phyloP scores from a whole-genome alignment of 2,888 invertebrate genomes.

The Tholera decimalis region DNA sequence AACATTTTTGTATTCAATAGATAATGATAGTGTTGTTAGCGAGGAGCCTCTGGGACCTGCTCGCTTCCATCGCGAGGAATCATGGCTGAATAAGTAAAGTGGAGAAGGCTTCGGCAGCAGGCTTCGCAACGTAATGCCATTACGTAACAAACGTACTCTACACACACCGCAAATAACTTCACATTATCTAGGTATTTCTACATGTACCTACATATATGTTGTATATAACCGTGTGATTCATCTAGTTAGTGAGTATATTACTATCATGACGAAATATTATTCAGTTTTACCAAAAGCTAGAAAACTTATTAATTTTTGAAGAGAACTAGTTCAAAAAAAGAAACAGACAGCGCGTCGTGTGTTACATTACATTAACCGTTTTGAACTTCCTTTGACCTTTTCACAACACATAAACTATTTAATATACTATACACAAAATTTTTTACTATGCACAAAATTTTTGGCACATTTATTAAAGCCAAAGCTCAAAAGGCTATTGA shows the following conservation, averaged over 20 bases:
- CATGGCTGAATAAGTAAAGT: conserved; percentile 67
- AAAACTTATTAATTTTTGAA: neutral
- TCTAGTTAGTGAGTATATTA: neutral
- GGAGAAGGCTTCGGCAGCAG: conserved; percentile 32
- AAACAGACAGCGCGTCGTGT: too few species aligned
- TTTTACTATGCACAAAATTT: too few species aligned
- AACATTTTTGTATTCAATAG: conserved; percentile 52
- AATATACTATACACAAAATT: too few species aligned
- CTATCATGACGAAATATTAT: neutral
- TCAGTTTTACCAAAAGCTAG: neutral
- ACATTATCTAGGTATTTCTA: conserved; percentile 31
- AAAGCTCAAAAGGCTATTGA: too few species aligned
- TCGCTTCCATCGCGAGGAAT: conserved; percentile 44
- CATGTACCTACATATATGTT: neutral
- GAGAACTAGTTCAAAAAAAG: too few species aligned
- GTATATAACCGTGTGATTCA: neutral
- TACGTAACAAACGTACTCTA: conserved; percentile 62
- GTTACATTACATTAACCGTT: too few species aligned
- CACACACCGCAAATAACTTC: conserved; percentile 52
- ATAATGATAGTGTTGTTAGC: conserved; percentile 54
- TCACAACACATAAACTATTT: too few species aligned
- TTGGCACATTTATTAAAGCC: too few species aligned
- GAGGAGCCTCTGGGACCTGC: conserved; percentile 50
- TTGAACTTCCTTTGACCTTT: too few species aligned
- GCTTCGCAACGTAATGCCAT: conserved; percentile 53